A percentile compares a stretch with the other conserved stretches of the same genome.
phyloP scores from a whole-genome alignment of 2,113 vertebrate genomes.

The Tragelaphus strepsiceros region DNA sequence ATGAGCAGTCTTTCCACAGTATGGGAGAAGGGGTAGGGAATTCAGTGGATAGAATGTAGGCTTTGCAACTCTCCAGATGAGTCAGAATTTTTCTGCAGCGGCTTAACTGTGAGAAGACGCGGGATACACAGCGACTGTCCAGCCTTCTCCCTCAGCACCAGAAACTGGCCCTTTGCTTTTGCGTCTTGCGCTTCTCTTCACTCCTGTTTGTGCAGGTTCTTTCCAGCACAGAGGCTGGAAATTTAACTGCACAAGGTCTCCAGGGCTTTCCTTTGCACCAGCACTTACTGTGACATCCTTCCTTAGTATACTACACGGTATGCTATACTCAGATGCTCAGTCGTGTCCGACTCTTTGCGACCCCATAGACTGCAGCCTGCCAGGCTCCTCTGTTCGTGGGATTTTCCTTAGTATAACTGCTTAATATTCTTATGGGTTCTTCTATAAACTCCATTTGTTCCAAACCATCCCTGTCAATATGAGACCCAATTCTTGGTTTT shows the following conservation, averaged over 20 bases:
- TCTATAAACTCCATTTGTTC: neutral
- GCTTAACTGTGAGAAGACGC: neutral
- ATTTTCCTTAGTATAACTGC: neutral
- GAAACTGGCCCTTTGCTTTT: rapidly evolving
- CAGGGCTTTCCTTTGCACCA: neutral
- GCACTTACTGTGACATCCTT: too few species aligned
- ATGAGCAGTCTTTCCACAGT: neutral
- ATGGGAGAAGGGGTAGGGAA: neutral
- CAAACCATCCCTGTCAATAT: rapidly evolving
- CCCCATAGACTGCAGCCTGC: neutral
- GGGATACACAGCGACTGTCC: rapidly evolving
- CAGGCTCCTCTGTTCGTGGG: neutral
- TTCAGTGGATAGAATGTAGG: neutral
- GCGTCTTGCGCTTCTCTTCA: neutral
- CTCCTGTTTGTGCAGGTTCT: neutral
- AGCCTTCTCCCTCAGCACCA: neutral
- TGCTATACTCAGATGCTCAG: neutral
- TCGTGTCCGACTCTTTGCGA: neutral
- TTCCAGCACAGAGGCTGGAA: neutral
- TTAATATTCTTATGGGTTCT: slow-evolving; percentile 28
- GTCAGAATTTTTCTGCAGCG: neutral
- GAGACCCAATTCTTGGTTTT: neutral
- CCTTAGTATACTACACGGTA: neutral
- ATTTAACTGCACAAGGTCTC: neutral
- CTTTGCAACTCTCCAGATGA: neutral